A percentile compares a stretch with the other conserved stretches of the same genome.
These are phyloP conservation scores for Chaetodon trifascialis DNA, from an alignment of 2,113 vertebrate species.

Conservation along the genomic window DNA sequence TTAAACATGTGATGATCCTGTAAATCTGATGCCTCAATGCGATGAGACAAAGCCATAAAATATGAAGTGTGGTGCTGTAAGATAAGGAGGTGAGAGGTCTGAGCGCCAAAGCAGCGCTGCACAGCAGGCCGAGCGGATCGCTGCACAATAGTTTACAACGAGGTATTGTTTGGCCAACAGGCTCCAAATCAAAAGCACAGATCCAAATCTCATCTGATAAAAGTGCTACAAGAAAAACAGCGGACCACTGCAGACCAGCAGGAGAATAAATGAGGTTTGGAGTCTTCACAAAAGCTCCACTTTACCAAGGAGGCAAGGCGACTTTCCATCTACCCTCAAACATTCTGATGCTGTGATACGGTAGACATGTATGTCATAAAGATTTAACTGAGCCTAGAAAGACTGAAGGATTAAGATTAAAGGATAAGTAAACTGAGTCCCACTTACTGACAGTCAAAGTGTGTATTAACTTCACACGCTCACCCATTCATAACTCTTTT, in stretches of 20 bases:
- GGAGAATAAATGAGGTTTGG: neutral
- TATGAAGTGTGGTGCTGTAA: slow-evolving; percentile 1
- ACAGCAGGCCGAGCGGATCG: slow-evolving; percentile 24
- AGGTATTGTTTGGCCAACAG: slow-evolving; percentile 37
- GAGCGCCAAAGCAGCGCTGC: slow-evolving; percentile 20
- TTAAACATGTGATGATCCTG: slow-evolving; percentile 42
- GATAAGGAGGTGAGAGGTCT: slow-evolving; percentile 53
- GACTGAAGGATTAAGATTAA: slow-evolving; percentile 46
- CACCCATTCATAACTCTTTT: neutral
- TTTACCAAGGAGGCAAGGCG: neutral
- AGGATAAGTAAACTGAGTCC: slow-evolving; percentile 3
- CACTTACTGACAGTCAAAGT: neutral
- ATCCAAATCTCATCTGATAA: slow-evolving; percentile 51
- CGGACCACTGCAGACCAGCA: slow-evolving; percentile 36
- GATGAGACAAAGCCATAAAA: slow-evolving; percentile 28
- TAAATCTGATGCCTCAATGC: neutral
- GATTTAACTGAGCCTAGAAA: slow-evolving; percentile 1
- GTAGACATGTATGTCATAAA: neutral
- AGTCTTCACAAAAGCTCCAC: no score
- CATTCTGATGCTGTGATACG: neutral
- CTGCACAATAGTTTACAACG: slow-evolving; percentile 46
- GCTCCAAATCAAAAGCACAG: slow-evolving; percentile 33
- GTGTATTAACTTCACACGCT: neutral
- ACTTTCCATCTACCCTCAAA: neutral
- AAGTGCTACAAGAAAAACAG: slow-evolving; percentile 19